phyloP scores from a whole-genome alignment of 92 coral and sea anemone species.

The Siderastrea siderea region DNA sequence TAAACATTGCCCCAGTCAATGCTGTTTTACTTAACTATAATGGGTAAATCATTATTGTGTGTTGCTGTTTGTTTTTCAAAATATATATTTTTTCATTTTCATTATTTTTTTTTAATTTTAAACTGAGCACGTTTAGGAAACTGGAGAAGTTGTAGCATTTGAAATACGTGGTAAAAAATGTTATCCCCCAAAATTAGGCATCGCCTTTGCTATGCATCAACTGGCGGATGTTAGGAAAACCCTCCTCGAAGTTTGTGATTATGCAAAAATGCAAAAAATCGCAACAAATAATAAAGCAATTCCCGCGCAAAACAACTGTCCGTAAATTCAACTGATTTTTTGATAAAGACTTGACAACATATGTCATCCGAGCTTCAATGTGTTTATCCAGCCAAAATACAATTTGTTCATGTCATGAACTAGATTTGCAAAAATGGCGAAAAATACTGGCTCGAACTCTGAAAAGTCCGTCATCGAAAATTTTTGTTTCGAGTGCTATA shows the following conservation, averaged over 20 bases:
- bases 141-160: not conserved
- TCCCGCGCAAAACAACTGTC: constrained; percentile 2
- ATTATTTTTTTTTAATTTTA: not conserved
- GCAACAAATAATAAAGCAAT: constrained; percentile 4
- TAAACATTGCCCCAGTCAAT: not conserved
- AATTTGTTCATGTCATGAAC: constrained; percentile 49
- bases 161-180: not conserved
- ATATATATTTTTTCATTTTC: not conserved
- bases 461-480: not conserved
- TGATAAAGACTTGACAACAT: constrained; percentile 74
- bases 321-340: constrained; percentile 50
- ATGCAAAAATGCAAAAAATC: constrained; percentile 21
- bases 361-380: constrained; percentile 75
- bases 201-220: not conserved
- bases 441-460: not conserved
- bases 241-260: constrained; percentile 39
- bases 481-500: not conserved
- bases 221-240: constrained; percentile 9
- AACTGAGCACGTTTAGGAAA: not conserved
- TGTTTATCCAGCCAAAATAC: constrained; percentile 74
- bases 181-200: not conserved
- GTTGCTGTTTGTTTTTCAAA: not conserved
- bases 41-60: not conserved
- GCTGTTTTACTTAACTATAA: not conserved
- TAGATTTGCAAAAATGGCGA: constrained; percentile 12